Conservation (phyloP, 1,140 invertebrate genomes). For the Metaphire vulgaris region DNA sequence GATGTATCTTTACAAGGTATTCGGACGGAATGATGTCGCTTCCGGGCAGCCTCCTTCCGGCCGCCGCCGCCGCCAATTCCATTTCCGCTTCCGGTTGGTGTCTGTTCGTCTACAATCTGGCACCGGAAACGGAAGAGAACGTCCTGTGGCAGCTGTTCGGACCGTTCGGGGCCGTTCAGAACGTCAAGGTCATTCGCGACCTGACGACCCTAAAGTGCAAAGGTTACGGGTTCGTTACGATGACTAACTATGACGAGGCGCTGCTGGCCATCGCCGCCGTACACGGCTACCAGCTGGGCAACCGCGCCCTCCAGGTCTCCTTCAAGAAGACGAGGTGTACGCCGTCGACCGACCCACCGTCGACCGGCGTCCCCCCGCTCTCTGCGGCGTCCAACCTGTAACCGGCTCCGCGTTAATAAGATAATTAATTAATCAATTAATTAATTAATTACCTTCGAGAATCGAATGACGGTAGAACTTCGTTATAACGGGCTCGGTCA, state of each 20-base stretch:
- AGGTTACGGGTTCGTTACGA: slow-evolving; percentile 99
- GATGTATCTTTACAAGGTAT: too few relatives aligned
- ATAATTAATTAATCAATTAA: too few relatives aligned
- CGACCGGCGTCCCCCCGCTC: too few relatives aligned
- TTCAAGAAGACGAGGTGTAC: slow-evolving; percentile 18
- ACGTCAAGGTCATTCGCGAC: slow-evolving; percentile 91
- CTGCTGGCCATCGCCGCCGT: slow-evolving; percentile 93
- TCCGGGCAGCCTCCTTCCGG: slow-evolving; percentile 13
- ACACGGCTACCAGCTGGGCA: slow-evolving; percentile 94
- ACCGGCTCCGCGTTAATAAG: too few relatives aligned
- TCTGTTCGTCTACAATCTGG: slow-evolving; percentile 97
- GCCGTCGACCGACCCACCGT: not conserved
- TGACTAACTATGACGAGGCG: slow-evolving; percentile 99
- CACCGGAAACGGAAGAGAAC: slow-evolving; percentile 96
- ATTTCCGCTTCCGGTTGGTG: slow-evolving; percentile 65
- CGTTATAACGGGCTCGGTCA: too few relatives aligned
- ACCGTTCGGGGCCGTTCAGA: slow-evolving; percentile 96
- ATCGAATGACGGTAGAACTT: too few relatives aligned
- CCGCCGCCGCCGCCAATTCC: slow-evolving; percentile 21
- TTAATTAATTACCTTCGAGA: too few relatives aligned
- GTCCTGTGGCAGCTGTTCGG: slow-evolving; percentile 98
- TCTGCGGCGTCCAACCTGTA: too few relatives aligned
- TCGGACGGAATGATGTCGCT: not conserved
- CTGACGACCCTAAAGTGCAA: slow-evolving; percentile 98
- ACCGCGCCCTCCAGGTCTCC: slow-evolving; percentile 77